Percentiles rank a stretch among this genome's conserved stretches.
phyloP scores from a whole-genome alignment of 2,888 invertebrate species.

The Drosophila stalkeri region DNA sequence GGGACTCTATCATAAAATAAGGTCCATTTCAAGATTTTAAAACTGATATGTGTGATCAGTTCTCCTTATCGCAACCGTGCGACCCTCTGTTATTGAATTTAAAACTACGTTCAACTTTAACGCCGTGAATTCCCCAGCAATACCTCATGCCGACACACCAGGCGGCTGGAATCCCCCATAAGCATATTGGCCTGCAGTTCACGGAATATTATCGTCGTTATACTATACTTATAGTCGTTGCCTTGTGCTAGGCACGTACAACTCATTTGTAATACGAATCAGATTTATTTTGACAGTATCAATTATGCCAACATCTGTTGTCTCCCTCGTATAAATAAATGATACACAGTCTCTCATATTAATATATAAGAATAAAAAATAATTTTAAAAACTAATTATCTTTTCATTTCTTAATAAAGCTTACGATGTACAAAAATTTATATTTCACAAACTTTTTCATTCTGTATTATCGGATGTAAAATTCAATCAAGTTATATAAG shows the following conservation, averaged over 20 bases:
- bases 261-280: slow-evolving; percentile 6
- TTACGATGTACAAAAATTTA: too few relatives aligned
- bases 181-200: not conserved
- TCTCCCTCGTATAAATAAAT: not conserved
- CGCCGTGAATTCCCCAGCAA: not conserved
- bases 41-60: not conserved
- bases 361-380: not conserved
- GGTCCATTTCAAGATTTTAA: slow-evolving; percentile 52
- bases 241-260: slow-evolving; percentile 8
- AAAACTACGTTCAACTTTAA: not conserved
- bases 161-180: slow-evolving; percentile 3
- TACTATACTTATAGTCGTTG: not conserved
- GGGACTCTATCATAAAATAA: slow-evolving; percentile 66
- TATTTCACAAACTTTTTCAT: too few relatives aligned
- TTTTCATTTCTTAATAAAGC: not conserved
- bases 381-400: not conserved
- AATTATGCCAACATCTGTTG: not conserved
- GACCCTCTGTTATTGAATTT: not conserved
- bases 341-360: not conserved
- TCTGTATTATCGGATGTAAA: too few relatives aligned
- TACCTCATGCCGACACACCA: not conserved
- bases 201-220: not conserved
- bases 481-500: too few relatives aligned
- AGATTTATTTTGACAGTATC: slow-evolving; percentile 19
- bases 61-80: slow-evolving; percentile 27